These are phyloP conservation scores for Saguinus midas DNA, from an alignment of 2,113 vertebrate genomes.

Conservation along the genomic window DNA sequence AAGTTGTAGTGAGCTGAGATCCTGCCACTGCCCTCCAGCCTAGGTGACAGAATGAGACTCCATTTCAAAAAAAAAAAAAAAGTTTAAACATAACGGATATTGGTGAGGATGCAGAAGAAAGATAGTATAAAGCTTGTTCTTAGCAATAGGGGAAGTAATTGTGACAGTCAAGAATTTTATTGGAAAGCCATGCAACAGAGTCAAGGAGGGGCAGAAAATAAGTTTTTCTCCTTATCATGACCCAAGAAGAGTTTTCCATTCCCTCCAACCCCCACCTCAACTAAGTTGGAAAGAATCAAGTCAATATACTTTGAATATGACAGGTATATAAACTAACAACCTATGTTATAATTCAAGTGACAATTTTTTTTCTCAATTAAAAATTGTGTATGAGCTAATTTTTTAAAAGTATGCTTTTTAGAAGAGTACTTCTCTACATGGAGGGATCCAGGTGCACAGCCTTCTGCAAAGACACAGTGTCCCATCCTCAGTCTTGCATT, in stretches of 20 bases:
- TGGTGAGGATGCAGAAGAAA: neutral
- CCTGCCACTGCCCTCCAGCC: no score
- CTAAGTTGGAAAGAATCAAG: neutral
- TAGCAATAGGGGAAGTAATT: neutral
- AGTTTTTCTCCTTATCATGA: neutral
- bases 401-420: neutral
- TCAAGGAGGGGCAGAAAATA: neutral
- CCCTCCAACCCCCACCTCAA: neutral
- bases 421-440: neutral
- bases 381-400: neutral
- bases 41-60: no score
- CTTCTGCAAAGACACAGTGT: neutral
- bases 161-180: neutral
- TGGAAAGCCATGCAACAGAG: neutral
- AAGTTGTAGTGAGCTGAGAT: no score
- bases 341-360: neutral
- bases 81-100: neutral
- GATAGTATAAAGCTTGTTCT: neutral
- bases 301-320: slow-evolving; percentile 5
- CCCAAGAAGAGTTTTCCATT: neutral
- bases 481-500: neutral
- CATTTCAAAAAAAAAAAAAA: neutral
- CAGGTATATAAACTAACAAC: neutral
- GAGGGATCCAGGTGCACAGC: neutral
- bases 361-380: neutral